Evolutionary conservation across 23 tunicate genomes (phyloP).

Genomic region (Ascidia mentula): DNA sequence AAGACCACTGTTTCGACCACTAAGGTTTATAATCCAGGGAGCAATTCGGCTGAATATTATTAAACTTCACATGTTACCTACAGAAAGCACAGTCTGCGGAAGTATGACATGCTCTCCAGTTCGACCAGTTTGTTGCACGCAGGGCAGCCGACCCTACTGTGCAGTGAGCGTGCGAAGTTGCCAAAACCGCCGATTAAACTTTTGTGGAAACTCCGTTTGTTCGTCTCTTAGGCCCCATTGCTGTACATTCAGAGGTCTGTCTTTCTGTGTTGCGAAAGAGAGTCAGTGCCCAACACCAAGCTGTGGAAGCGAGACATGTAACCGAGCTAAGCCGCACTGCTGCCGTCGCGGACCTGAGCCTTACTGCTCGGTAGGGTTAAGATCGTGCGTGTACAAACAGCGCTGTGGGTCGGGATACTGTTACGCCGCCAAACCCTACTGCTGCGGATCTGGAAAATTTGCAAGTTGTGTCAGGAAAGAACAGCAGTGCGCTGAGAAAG

Average conservation of each 20-base stretch:
- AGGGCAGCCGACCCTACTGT: not conserved
- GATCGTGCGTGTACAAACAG: not conserved
- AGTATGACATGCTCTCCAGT: not conserved
- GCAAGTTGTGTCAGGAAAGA: not conserved
- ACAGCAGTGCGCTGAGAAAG: not conserved
- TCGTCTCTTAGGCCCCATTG: not conserved
- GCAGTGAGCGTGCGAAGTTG: conserved; percentile 6
- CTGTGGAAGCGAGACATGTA: not conserved
- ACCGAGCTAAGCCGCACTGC: not conserved
- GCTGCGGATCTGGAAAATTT: not conserved
- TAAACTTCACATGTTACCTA: too few species aligned
- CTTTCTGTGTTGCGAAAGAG: not conserved
- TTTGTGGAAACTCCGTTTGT: not conserved
- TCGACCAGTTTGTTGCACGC: conserved; percentile 1
- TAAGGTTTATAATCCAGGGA: too few species aligned
- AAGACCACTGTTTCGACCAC: too few species aligned
- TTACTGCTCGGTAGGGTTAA: not conserved
- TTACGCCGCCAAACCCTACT: not conserved
- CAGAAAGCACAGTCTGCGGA: too few species aligned
- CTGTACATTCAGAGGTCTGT: not conserved
- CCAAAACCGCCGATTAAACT: not conserved
- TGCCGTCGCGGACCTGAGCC: not conserved
- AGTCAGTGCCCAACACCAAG: not conserved
- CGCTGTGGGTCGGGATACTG: conserved; percentile 4
- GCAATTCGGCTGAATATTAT: too few species aligned